Evolutionary conservation across 30 jellyfish, hydroid and myxozoan species (phyloP), one percentile per base, ranked within the genome.

Genomic region (Mastigias papua): DNA sequence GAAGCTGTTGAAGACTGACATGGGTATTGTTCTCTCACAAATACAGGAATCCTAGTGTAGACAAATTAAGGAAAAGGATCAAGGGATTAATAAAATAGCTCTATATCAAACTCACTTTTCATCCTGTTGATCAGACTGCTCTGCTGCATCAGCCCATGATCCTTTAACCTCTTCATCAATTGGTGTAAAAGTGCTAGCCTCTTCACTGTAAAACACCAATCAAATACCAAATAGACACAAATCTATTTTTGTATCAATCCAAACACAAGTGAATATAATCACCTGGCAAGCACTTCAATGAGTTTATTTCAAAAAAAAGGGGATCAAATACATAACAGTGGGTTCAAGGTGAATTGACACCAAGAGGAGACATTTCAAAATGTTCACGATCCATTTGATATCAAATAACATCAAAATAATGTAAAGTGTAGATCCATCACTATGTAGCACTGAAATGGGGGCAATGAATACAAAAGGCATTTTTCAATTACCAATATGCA

Each of bases 101-200:
- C 27, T 4, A 28, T 10, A 87, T 17, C 25, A 61, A 16, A 49
- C 97, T 33, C 20, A 91, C 98, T 69, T 61, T 25, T 82, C 93
- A 35, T 76, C 94, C 19, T 60, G 87, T 16, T 33, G 67, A 48
- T 91, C 96, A 10, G 90, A 75, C 48, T 77, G 85, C 34, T 91
- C 98, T 10, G 96, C 86, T n/a, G 87, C 82, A 60, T 91, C 95
- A 15, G 91, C 97, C 87, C 94, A 86, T 21, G 93, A 73, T 80
- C 92, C 96, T 27, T 81, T 84, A 17, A 77, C 92, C 87, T 88
- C 97, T 54, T 82, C 89, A 27, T 96, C 97, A 57, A 88, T 78
- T 30, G 82, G 87, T 32, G 87, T 78, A 7, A 57, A 91, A 58
- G 34, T 67, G 42, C 81, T 77, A 26, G 87, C 88, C 78, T 93